phyloP scores from a whole-genome alignment of 1,140 invertebrate species.

The Euwallacea similis region DNA sequence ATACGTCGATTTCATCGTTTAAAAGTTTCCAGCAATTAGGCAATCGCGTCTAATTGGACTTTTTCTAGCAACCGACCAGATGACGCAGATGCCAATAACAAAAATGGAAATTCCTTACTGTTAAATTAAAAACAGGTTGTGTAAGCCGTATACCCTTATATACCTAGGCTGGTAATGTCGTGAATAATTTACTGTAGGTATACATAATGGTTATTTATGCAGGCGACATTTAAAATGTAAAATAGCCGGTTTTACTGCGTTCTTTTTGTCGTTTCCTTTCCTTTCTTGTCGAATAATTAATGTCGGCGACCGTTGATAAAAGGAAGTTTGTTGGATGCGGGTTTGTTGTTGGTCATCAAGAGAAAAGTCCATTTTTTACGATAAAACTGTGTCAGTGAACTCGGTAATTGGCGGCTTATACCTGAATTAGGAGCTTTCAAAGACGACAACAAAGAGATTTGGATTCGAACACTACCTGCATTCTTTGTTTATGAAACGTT shows the following conservation, averaged over 20 bases:
- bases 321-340: slow-evolving; percentile 8
- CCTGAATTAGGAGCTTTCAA: no score
- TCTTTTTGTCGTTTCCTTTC: slow-evolving; percentile 2
- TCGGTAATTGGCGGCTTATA: no score
- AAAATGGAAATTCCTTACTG: slow-evolving; percentile 16
- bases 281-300: slow-evolving; percentile 16
- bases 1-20: no score
- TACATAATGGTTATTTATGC: slow-evolving; percentile 9
- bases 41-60: no score
- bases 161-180: slow-evolving; percentile 11
- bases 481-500: no score
- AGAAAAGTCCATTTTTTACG: no score
- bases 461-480: no score
- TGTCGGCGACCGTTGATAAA: neutral
- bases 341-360: neutral
- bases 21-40: no score
- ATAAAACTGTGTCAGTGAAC: no score
- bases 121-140: slow-evolving; percentile 17
- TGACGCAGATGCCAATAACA: slow-evolving; percentile 2
- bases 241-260: slow-evolving; percentile 13
- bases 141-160: slow-evolving; percentile 11
- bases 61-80: neutral
- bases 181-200: slow-evolving; percentile 17
- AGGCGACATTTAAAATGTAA: slow-evolving; percentile 22
- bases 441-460: no score